Evolutionary conservation across 2,113 vertebrate genomes (phyloP), one percentile per base, ranked within the genome.

Genomic region (Peucedramus taeniatus): DNA sequence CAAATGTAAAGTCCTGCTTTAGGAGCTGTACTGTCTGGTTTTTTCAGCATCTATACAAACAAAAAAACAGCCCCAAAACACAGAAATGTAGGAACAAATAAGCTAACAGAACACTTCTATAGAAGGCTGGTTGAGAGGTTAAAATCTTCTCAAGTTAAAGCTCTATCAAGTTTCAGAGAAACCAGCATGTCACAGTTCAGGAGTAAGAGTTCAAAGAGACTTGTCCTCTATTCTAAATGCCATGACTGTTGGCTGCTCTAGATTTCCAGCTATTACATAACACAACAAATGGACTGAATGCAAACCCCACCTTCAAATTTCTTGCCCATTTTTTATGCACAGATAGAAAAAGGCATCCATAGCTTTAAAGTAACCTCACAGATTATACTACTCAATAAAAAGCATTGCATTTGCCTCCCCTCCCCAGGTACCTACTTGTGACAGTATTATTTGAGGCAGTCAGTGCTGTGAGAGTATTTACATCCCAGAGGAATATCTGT

Each of bases 401-500:
- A 5, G 6, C 14, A 21, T 26, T 76, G 9, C 9, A 39, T 50
- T 85, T 79, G 51, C 33, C 37, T 89, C 45, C 80, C 74, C n/a
- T 72, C 83, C 70, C 54, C 45, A 56, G 83, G 53, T 64, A 97
- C 99, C 98, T 98, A 99, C 99, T 99, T 97, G 99, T 99, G 97
- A 99, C 99, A 45, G 99, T 99, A 97, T 99, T 99, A 97, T 99
- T 99, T 97, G 99, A 99, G 97, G 99, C 99, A 95, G 99, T 99
- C 97, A 99, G 97, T 92, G 99, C 99, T 87, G 99, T 99, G 57
- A 99, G 97, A 74, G 99, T 99, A 97, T 99, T 99, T 97, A 99
- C 99, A 97, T 99, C 99, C 99, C 99, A 99, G 92, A 99, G 99
- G 96, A 99, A 99, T 97, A 99, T 99, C 95, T 99, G 99, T 93